A percentile compares a stretch with the other conserved stretches of the same genome.
These are phyloP conservation scores for Enteromius viviparus DNA, from an alignment of 2,797 vertebrate genomes.

Conservation along the genomic window DNA sequence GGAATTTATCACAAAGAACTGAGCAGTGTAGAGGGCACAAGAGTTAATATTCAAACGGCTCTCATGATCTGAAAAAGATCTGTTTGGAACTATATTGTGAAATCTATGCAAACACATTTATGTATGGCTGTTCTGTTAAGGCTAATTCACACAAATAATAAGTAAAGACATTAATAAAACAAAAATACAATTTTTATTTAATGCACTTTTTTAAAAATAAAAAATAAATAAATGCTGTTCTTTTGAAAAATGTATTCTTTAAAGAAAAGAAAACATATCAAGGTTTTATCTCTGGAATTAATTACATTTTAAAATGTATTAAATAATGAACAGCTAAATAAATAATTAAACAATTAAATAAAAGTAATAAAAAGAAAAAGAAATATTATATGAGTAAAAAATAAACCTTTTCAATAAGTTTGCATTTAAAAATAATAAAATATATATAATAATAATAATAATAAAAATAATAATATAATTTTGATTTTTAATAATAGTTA, in stretches of 20 bases:
- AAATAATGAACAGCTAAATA: background rate
- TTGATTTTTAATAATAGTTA: background rate
- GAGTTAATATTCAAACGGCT: slow-evolving; percentile 45
- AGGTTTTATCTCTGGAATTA: background rate
- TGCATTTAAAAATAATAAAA: background rate
- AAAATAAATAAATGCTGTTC: background rate
- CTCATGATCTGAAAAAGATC: background rate
- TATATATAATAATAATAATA: too few relatives aligned
- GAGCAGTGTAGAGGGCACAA: background rate
- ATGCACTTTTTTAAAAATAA: too few relatives aligned
- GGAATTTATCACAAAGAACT: slow-evolving; percentile 24
- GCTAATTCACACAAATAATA: too few relatives aligned
- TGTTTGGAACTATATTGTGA: background rate
- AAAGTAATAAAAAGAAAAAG: too few relatives aligned
- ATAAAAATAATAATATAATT: background rate
- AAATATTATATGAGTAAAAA: background rate
- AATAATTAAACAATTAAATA: background rate
- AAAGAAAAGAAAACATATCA: background rate
- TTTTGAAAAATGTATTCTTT: background rate
- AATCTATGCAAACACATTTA: background rate
- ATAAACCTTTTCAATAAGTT: background rate
- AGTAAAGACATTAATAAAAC: background rate
- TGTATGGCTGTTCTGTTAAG: background rate
- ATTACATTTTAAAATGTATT: background rate
- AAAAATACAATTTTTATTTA: too few relatives aligned